phyloP scores from a whole-genome alignment of 2,888 invertebrate genomes.

The Phaonia tiefii region DNA sequence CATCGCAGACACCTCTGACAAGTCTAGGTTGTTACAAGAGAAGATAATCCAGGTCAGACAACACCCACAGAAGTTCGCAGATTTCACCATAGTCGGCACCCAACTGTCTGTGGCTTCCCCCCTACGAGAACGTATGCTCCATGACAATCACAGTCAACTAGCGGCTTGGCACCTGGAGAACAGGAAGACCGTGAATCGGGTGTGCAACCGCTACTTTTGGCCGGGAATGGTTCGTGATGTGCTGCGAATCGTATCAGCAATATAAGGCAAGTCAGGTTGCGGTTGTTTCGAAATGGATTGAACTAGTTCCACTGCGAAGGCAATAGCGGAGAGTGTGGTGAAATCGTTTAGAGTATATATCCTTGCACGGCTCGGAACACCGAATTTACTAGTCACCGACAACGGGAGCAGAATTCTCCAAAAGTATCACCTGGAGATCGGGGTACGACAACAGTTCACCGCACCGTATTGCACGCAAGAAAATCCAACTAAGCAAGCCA shows the following conservation, averaged over 20 bases:
- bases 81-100: neutral
- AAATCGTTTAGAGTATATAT: too few species aligned
- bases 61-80: neutral
- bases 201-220: neutral
- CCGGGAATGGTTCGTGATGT: slow-evolving; percentile 7
- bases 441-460: too few species aligned
- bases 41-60: neutral
- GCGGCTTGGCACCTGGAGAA: neutral
- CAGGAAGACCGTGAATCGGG: neutral
- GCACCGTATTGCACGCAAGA: too few species aligned
- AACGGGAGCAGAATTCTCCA: neutral
- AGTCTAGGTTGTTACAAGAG: neutral
- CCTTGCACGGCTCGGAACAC: neutral
- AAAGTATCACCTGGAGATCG: neutral
- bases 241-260: slow-evolving; percentile 27
- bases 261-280: slow-evolving; percentile 1
- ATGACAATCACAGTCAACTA: neutral
- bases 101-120: neutral
- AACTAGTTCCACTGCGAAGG: neutral
- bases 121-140: neutral
- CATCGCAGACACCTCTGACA: neutral
- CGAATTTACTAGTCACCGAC: neutral
- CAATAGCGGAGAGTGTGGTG: neutral
- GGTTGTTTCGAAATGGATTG: slow-evolving; percentile 11
- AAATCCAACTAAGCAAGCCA: slow-evolving; percentile 11